Base-by-base conservation (phyloP, 2,113 vertebrate genomes). In the Lepus europaeus region DNA sequence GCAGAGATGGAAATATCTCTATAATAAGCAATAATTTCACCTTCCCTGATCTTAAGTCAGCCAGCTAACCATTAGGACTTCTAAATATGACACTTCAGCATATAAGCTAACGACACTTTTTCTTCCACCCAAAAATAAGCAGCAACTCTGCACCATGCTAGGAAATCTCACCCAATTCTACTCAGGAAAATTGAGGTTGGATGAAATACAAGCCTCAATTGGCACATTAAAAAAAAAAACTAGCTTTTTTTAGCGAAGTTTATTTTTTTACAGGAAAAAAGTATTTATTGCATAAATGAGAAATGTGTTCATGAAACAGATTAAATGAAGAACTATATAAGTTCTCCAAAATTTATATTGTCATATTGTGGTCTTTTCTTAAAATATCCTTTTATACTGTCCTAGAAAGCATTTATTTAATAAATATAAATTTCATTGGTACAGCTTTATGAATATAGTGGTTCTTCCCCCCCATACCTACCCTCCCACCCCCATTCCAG, bases 71-170 rank as follows among this genome's bases (percentile, higher is more conserved):
- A 95, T 97, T 92, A 86, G 76, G 45, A 27, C 96, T 59, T 79
- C 92, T 95, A 94, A 93, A 94, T 53, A 81, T 61, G 88, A 92
- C 91, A 49, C 63, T 95, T 92, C 95, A 87, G 95, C 96, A 97
- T 95, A 81, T 53, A 83, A 85, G 94, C 64, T 97, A 97, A 97
- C 95, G 81, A 95, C 87, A 70, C 72, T 87, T 97, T 95, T 91
- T 80, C 6, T 92, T 94, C 91, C 91, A 97, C 91, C 93, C 97
- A 86, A 91, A 95, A 92, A 96, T 97, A 94, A 98, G 90, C 90
- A 95, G 89, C 90, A 95, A 88, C 93, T 96, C 93, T 95, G 93
- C 59, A 94, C 85, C 73, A 39, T 27, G 72, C 90, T 78, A 80
- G 88, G 80, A 96, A 94, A 95, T 94, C 83, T 96, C 61, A 51